Conservation (phyloP, 2,888 invertebrate genomes). For the Limulus polyphemus region DNA sequence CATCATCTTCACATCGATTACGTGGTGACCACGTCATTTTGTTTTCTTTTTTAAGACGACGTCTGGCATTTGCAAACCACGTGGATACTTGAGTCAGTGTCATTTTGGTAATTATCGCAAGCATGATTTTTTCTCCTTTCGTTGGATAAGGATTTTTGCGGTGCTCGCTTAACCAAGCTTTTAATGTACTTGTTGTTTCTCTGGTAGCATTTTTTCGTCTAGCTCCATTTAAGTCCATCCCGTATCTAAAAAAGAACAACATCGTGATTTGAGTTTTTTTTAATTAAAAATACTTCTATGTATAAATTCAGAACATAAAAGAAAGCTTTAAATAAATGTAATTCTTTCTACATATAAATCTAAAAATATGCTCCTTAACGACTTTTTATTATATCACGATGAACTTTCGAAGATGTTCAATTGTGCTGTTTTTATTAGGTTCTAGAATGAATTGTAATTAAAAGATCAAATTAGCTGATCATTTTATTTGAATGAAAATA, state of each 20-base stretch:
- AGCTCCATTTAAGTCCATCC: conserved; percentile 88
- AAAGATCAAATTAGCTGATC: no score
- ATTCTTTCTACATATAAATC: no score
- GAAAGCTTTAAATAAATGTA: no score
- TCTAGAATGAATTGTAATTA: no score
- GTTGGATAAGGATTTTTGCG: conserved; percentile 99
- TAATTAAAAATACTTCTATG: no score
- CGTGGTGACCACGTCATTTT: conserved; percentile 99
- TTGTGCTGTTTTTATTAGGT: no score
- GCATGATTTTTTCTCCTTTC: conserved; percentile 98
- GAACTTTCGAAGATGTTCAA: no score
- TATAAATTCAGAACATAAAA: no score
- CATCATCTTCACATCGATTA: conserved; percentile 84
- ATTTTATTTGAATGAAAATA: no score
- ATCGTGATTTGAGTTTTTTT: no score
- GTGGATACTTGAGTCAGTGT: conserved; percentile 70
- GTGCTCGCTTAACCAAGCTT: conserved; percentile 97
- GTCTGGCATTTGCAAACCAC: conserved; percentile 47
- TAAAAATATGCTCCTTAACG: no score
- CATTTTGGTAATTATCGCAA: conserved; percentile 98
- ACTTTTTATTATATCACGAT: no score
- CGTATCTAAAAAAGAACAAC: conserved; percentile 52
- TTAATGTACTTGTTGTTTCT: conserved; percentile 93
- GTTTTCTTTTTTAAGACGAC: conserved; percentile 61
- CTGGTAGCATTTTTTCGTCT: conserved; percentile 95